Evolutionary conservation across 2,888 invertebrate species (phyloP), one percentile per base, ranked within the genome.

Genomic region (Lasioglossum calceatum): DNA sequence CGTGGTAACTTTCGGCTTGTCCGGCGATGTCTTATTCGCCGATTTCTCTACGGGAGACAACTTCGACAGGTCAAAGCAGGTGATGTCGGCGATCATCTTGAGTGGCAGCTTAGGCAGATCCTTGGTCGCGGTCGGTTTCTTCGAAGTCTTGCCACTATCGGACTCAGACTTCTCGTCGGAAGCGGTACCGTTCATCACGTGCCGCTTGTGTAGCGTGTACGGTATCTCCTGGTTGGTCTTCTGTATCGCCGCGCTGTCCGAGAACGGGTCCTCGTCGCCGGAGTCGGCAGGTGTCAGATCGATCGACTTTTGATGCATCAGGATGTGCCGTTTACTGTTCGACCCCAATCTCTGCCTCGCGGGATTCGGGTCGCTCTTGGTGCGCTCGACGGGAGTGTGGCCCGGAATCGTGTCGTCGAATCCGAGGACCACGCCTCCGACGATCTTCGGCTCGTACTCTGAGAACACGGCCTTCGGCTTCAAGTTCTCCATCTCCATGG

Each of bases 301-400:
- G 84, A 98, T 98, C 0, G 98, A 98, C 93, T 98, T 98, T 92
- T 98, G 98, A 95, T 98, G 98, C 97, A 97, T 98, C 42, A 98
- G 94, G 47, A 98, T 97, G 95, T 98, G 97, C 32, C 98, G 96
- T n/a, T 98, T 96, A 4, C 97, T 97, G 93, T 96, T 97, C 7
- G 97, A 97, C 84, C 97, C 97, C 79, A 98, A 96, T 27, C 97
- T 96, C 86, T 97, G 97, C 82, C 98, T 96, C 91, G 97, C 97
- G 0, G 98, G 97, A 94, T 98, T 98, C 0, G 98, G 98, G 96
- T 98, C 98, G 92, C 98, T 98, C 94, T 98, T 98, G 7, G 98
- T 98, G 87, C 98, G 96, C 94, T 98, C 98, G 0, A 98, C 97
- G 0, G 97, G 98, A 10, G 96, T 95, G 92, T 97, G 97, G 91